Base-by-base conservation (phyloP, 2,797 vertebrate species). In the Hippoglossus hippoglossus region DNA sequence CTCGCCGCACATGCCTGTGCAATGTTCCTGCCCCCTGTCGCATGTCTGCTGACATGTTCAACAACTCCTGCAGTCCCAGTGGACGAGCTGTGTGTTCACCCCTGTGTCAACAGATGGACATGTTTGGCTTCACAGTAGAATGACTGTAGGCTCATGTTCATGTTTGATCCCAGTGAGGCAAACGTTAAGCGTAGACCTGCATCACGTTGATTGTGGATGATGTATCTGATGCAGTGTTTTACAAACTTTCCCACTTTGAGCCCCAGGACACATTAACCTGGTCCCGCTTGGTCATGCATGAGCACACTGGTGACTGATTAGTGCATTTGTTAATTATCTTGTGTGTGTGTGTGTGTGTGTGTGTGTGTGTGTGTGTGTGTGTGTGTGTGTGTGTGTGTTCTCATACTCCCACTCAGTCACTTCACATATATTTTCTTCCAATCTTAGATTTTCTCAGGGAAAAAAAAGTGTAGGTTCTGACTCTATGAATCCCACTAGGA, bases 31-130 rank as follows among this genome's bases (percentile, higher is more conserved):
- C 41, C 53, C 69, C 63, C 56, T 60, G 51, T 64, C 22, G 36
- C 58, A 28, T 47, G 25, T 63, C 53, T 0, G 10, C 64, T 76
- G 77, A 84, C 80, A 69, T 63, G 70, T 82, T 82, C 46, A 73
- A 50, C 54, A 67, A 16, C 44, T 34, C 67, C 31, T 71, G 47
- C 31, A 19, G 44, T 39, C 68, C 72, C 63, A n/a, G 28, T 25
- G 57, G 63, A 65, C 24, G 39, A 65, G 21, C 24, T 39, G 18
- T 25, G 34, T 55, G 50, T 73, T 67, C 58, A 58, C 16, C 16
- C 22, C 47, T 36, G 44, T 57, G 60, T 75, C 59, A 63, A 61
- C 62, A 60, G 51, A 34, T 26, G 25, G n/a, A 25, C 18, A 13
- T 50, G 26, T 66, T 54, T 41, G 50, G 8, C 15, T 47, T 66